phyloP scores from a whole-genome alignment of 2,113 vertebrate genomes.

The Apeltes quadracus region DNA sequence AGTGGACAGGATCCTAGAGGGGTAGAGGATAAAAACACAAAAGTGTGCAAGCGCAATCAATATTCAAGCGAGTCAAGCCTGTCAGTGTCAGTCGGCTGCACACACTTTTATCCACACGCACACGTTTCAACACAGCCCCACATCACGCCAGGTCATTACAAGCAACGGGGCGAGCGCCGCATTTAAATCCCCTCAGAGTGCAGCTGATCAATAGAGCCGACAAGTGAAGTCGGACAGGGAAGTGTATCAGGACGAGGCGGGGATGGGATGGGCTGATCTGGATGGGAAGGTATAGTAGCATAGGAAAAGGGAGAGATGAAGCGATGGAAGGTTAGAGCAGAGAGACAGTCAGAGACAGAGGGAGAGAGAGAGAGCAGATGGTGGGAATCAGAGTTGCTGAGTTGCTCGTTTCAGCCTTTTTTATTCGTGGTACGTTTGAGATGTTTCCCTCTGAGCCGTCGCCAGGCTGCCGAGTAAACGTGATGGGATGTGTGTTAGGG shows the following conservation, averaged over 20 bases:
- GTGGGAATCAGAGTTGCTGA: conserved; percentile 51
- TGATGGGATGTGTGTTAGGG: not conserved
- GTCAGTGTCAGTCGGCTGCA: conserved; percentile 48
- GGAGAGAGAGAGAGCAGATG: conserved; percentile 15
- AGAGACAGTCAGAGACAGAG: conserved; percentile 10
- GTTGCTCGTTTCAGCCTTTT: conserved; percentile 46
- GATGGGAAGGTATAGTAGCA: conserved; percentile 7
- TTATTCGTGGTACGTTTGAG: conserved; percentile 39
- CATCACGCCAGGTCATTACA: conserved; percentile 47
- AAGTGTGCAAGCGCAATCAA: conserved; percentile 48
- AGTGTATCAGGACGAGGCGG: conserved; percentile 54
- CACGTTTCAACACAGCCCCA: conserved; percentile 22
- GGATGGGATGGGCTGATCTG: conserved; percentile 27
- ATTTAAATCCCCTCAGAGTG: conserved; percentile 67
- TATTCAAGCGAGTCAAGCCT: conserved; percentile 52
- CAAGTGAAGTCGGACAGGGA: conserved; percentile 59
- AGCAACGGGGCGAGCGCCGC: conserved; percentile 43
- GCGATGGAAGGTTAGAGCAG: conserved; percentile 1
- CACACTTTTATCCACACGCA: conserved; percentile 20
- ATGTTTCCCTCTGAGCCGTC: conserved; percentile 9
- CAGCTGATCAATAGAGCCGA: conserved; percentile 66
- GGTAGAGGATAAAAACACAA: conserved; percentile 49
- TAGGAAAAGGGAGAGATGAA: conserved; percentile 20
- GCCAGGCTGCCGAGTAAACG: conserved; percentile 16
- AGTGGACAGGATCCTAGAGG: conserved; percentile 80